Conservation (phyloP, 2,797 vertebrate genomes). For the Sparus aurata region DNA sequence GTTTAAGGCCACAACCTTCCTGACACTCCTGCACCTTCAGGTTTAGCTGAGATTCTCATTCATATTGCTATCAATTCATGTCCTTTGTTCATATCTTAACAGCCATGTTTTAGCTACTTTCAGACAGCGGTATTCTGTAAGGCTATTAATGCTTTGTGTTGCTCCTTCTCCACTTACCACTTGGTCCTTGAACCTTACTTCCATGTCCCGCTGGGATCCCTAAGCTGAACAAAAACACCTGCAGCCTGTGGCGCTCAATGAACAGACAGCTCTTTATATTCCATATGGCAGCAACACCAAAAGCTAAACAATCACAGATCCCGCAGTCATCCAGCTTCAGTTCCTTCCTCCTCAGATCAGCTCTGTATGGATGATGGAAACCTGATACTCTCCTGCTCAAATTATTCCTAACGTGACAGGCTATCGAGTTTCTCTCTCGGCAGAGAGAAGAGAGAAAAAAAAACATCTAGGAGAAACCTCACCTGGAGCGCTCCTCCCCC, state of each 20-base stretch:
- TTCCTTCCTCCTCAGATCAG: slow-evolving; percentile 16
- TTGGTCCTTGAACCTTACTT: slow-evolving; percentile 86
- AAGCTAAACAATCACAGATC: slow-evolving; percentile 50
- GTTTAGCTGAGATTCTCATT: fast-evolving
- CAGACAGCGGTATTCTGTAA: background rate
- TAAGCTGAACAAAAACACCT: slow-evolving; percentile 70
- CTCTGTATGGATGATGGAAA: slow-evolving; percentile 43
- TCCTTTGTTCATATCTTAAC: slow-evolving; percentile 1
- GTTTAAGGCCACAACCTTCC: background rate
- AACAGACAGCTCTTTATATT: slow-evolving; percentile 52
- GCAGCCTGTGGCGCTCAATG: slow-evolving; percentile 52
- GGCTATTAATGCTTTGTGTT: slow-evolving; percentile 5
- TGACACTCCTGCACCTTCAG: background rate
- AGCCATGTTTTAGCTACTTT: background rate
- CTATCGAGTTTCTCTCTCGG: slow-evolving; percentile 42
- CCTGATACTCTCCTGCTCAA: slow-evolving; percentile 40
- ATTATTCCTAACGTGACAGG: slow-evolving; percentile 52
- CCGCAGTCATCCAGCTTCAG: slow-evolving; percentile 39
- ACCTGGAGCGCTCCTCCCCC: slow-evolving; percentile 83
- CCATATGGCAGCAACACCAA: slow-evolving; percentile 46
- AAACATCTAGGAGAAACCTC: slow-evolving; percentile 62
- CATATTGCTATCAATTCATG: background rate
- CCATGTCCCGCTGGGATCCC: slow-evolving; percentile 79
- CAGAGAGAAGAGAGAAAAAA: slow-evolving; percentile 34
- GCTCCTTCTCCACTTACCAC: slow-evolving; percentile 78